Conservation (phyloP, 1,140 invertebrate genomes). For the Bombus huntii region DNA sequence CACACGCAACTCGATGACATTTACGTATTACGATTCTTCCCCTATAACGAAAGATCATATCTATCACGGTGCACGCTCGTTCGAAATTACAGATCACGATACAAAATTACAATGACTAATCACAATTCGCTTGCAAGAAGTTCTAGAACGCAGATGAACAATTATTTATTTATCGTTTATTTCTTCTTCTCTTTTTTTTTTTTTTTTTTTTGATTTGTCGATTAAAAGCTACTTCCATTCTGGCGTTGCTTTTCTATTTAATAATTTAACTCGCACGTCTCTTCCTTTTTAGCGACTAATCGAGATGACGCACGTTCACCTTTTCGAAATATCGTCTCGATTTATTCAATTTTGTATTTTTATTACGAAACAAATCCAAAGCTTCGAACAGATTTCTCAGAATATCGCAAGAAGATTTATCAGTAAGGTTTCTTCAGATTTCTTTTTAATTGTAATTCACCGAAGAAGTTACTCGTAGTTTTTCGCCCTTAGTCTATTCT, state of each 20-base stretch:
- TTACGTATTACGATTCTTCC: not conserved
- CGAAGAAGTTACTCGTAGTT: not conserved
- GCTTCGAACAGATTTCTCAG: not conserved
- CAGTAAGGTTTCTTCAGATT: too few relatives aligned
- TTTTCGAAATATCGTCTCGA: not conserved
- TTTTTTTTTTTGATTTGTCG: not conserved
- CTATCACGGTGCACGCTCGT: constrained; percentile 31
- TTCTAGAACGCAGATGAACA: not conserved
- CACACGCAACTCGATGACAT: not conserved
- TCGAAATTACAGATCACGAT: constrained; percentile 2
- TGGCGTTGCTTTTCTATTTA: not conserved
- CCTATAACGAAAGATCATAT: not conserved
- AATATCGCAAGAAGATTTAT: not conserved
- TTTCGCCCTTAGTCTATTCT: too few relatives aligned
- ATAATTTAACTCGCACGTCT: not conserved
- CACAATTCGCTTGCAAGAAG: not conserved
- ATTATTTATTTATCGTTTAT: not conserved
- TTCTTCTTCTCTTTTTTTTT: not conserved
- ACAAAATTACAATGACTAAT: constrained; percentile 7
- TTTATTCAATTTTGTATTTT: too few relatives aligned
- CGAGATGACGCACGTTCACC: not conserved
- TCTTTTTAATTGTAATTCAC: not conserved
- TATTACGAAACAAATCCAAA: too few relatives aligned
- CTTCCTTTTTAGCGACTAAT: not conserved
- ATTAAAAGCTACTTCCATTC: not conserved